A percentile compares a stretch with the other conserved stretches of the same genome.
Conservation (phyloP, 30 jellyfish, hydroid and myxozoan genomes). For the Turritopsis dohrnii region DNA sequence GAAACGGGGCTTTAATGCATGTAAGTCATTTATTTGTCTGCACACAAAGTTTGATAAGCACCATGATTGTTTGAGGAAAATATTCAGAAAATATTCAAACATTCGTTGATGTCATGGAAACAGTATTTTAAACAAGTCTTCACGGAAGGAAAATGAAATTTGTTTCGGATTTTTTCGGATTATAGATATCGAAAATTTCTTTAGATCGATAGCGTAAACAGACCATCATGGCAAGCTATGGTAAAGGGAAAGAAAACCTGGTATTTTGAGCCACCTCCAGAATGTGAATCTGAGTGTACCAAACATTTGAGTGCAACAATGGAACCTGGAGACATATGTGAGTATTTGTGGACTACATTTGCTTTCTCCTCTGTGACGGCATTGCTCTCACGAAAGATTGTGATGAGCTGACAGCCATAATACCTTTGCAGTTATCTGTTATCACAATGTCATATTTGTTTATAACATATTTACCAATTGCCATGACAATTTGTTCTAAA, state of each 20-base stretch:
- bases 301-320: slow-evolving; percentile 54
- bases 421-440: too few relatives aligned
- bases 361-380: too few relatives aligned
- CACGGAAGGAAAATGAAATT: too few relatives aligned
- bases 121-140: neutral
- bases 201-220: slow-evolving; percentile 70
- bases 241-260: slow-evolving; percentile 78
- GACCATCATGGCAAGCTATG: slow-evolving; percentile 98
- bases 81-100: neutral
- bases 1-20: slow-evolving; percentile 83
- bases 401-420: too few relatives aligned
- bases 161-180: too few relatives aligned
- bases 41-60: too few relatives aligned
- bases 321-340: slow-evolving; percentile 83
- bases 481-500: too few relatives aligned
- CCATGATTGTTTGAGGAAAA: too few relatives aligned
- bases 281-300: slow-evolving; percentile 65
- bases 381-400: too few relatives aligned
- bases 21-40: slow-evolving; percentile 46
- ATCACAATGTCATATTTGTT: too few relatives aligned
- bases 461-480: too few relatives aligned
- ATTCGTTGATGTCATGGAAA: neutral
- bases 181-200: neutral
- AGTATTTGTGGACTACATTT: too few relatives aligned
- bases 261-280: slow-evolving; percentile 88